Base-by-base conservation (phyloP, 2,888 invertebrate genomes). In the Eudemis profundana region DNA sequence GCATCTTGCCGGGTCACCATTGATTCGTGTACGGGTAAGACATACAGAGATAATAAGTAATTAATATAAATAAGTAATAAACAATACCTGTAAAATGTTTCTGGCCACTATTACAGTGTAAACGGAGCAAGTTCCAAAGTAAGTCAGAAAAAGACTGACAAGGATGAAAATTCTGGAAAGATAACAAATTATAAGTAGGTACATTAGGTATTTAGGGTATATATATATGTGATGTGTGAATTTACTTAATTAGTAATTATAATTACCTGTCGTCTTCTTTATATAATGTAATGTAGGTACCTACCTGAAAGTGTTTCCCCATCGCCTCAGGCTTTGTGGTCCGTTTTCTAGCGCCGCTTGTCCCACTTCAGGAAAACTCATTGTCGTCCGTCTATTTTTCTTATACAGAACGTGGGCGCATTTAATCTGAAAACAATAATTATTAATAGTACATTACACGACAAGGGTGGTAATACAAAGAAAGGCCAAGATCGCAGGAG, bases 121-220 rank as follows among this genome's bases (percentile, higher is more conserved):
- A 23, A 98, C 98, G 75, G 98, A 98, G 93, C 99, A 99, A 73
- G 99, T 99, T 51, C 98, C 98, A 81, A 98, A 97, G 86, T 99
- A 99, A 1, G 99, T 98, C 42, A 96, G 87, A 80, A 98, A 97
- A 68, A 99, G 93, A 79, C 97, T 96, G 61, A 94, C 86, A 68
- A 96, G 94, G 51, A 98, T 96, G 51, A 94, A 90, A 57, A 94
- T 90, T 84, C 95, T 95, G 89, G 14, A 87, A 89, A 67, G 73
- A 66, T 78, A 83, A 77, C 72, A 12, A 50, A 49, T 3, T 2
- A 42, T n/a, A 23, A 8, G 7, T 23, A 42, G 3, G 5, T 27
- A 7, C 4, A 7, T 49, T n/a, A n/a, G n/a, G n/a, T n/a, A n/a
- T n/a, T n/a, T n/a, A 27, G 21, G 14, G 23, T 23, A 23, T 5